Evolutionary conservation across 2,797 vertebrate species (phyloP), one percentile per base, ranked within the genome.

Genomic region (Etheostoma perlongum): DNA sequence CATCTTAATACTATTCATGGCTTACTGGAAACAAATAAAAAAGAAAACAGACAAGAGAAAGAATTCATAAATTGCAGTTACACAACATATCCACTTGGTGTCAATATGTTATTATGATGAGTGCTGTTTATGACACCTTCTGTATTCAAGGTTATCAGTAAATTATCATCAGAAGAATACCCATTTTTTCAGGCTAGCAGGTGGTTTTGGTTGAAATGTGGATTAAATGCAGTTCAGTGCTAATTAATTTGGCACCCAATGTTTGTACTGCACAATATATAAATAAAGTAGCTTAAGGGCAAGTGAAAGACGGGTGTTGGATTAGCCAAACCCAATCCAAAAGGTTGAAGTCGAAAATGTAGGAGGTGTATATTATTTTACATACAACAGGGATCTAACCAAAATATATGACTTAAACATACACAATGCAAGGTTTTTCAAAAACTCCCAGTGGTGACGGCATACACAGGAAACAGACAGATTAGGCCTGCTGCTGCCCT

Each of bases 31-130:
- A 19, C 10, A 8, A 40, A 49, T 58, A 4, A 69, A 64, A 72
- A 61, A 0, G 1, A 16, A n/a, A 14, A 36, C 19, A 19, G 11
- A 44, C 12, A 18, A 19, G 16, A 51, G 25, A 52, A 60, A 49
- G 9, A 19, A 13, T 5, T 23, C 4, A 4, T 67, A 23, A 44
- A 2, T 58, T 84, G 83, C 69, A 90, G 30, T 85, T 66, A 74
- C 7, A 4, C 7, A 36, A 46, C 1, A 74, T 3, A 5, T 44
- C 87, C 90, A 91, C 88, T 80, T 47, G 92, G n/a, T 25, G 91
- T 78, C 91, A 72, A 72, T 30, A 36, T 81, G 33, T 74, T 40
- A 16, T 76, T 52, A 18, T 14, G 47, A 52, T 80, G 25, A 72
- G 1, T 23, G 25, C 6, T n/a, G 14, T 21, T 52, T 14, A 33